These are phyloP conservation scores for Crematogaster levior DNA, from an alignment of 2,888 invertebrate genomes.

Conservation along the genomic window DNA sequence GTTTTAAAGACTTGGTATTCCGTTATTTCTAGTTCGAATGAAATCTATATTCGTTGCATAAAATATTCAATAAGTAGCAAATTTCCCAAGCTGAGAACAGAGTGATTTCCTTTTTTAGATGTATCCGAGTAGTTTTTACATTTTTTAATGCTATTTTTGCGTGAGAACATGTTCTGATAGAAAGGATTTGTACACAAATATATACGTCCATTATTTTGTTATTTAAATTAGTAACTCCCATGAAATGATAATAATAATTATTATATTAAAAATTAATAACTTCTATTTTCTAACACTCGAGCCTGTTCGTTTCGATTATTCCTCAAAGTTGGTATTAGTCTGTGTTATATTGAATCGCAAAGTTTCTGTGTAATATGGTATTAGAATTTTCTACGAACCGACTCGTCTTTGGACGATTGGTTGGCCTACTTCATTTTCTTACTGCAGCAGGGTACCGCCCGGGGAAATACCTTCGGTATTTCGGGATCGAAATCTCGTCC, in stretches of 20 bases:
- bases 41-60: background rate
- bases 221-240: background rate
- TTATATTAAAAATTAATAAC: background rate
- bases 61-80: background rate
- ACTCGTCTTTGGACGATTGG: conserved; percentile 45
- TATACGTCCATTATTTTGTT: background rate
- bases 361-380: conserved; percentile 61
- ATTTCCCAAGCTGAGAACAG: background rate
- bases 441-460: conserved; percentile 40
- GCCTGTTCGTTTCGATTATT: background rate
- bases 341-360: conserved; percentile 67
- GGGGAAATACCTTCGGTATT: conserved; percentile 59
- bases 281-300: background rate
- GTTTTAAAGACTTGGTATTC: background rate
- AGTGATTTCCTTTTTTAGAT: background rate
- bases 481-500: conserved; percentile 57
- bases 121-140: background rate
- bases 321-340: background rate
- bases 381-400: conserved; percentile 45
- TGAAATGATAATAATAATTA: background rate
- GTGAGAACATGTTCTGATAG: background rate
- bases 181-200: too few relatives aligned
- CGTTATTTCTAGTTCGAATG: background rate
- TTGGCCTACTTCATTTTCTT: conserved; percentile 62
- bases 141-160: too few relatives aligned